Conservation (phyloP, 2,113 vertebrate species). For the Pterocles orientalis region DNA sequence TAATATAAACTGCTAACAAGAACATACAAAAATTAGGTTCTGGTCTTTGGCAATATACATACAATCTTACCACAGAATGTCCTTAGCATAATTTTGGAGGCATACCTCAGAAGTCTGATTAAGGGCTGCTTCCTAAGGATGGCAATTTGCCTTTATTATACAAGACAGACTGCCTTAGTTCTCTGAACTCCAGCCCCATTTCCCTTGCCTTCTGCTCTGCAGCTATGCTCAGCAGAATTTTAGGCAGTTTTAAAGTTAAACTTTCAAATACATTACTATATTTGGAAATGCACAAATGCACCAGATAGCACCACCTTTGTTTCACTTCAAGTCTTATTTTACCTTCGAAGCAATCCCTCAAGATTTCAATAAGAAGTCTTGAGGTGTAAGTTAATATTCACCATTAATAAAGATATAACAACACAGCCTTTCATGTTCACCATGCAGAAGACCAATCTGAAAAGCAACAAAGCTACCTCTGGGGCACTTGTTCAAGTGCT, state of each 20-base stretch:
- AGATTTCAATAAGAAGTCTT: not conserved
- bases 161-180: not conserved
- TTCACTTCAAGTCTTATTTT: not conserved
- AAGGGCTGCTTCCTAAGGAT: not conserved
- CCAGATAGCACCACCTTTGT: not conserved
- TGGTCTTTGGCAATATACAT: not conserved
- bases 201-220: not conserved
- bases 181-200: not conserved
- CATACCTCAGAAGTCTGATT: not conserved
- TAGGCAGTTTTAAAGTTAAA: not conserved
- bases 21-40: not conserved
- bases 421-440: not conserved
- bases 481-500: not conserved
- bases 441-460: not conserved
- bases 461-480: not conserved
- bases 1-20: not conserved
- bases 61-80: not conserved
- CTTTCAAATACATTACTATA: not conserved
- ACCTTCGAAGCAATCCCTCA: not conserved
- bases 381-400: not conserved
- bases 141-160: not conserved
- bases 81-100: not conserved
- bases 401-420: not conserved
- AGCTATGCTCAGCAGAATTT: not conserved
- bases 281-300: not conserved